Evolutionary conservation across 2,888 invertebrate genomes (phyloP).

Genomic region (Blera fallax): DNA sequence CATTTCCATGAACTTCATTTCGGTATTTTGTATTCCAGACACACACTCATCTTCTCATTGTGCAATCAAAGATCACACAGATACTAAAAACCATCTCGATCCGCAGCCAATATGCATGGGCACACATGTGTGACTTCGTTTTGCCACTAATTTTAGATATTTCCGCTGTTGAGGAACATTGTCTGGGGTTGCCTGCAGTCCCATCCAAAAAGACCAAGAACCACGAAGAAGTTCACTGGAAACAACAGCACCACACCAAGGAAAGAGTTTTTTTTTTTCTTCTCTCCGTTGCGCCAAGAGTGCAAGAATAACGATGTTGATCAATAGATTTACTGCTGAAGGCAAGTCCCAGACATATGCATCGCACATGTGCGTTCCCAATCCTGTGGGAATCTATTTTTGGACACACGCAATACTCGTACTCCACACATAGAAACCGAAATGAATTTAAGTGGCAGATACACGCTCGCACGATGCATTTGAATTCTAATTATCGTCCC

Average conservation of each 20-base stretch:
- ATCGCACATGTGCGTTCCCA: conserved; percentile 54
- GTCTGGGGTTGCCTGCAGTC: conserved; percentile 25
- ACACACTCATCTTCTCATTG: conserved; percentile 32
- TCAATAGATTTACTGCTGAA: conserved; percentile 39
- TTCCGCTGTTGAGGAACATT: conserved; percentile 20
- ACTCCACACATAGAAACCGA: background rate
- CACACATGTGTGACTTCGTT: conserved; percentile 59
- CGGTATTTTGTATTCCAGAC: conserved; percentile 61
- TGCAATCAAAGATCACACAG: conserved; percentile 59
- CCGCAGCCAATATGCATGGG: conserved; percentile 53
- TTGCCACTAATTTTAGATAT: conserved; percentile 60
- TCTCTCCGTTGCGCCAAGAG: background rate
- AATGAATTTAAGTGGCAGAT: background rate
- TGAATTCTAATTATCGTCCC: background rate
- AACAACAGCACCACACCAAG: conserved; percentile 10
- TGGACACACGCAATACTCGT: conserved; percentile 30
- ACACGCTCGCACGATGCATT: background rate
- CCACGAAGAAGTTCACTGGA: conserved; percentile 38
- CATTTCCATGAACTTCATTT: conserved; percentile 52
- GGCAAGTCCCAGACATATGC: conserved; percentile 44
- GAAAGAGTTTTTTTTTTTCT: conserved; percentile 12
- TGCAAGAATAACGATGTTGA: conserved; percentile 1
- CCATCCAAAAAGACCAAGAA: conserved; percentile 12
- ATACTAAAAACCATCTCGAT: conserved; percentile 51
- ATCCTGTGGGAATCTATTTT: conserved; percentile 46